These are phyloP conservation scores for Phylloscopus collybita DNA, from an alignment of 2,797 vertebrate species.

Conservation along the genomic window DNA sequence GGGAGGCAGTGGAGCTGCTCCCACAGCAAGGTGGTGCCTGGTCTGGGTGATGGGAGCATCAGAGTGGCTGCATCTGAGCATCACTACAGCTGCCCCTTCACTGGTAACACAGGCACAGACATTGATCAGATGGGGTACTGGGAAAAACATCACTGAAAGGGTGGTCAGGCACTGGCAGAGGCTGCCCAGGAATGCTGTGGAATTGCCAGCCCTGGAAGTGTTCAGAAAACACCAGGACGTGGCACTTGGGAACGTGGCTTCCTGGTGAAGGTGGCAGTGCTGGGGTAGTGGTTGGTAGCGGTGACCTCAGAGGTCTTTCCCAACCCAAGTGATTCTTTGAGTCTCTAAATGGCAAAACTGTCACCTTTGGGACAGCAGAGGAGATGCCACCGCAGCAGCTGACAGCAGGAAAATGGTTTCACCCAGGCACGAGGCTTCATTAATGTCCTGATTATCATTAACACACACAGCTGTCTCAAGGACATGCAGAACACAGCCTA, in stretches of 20 bases:
- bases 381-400: not conserved
- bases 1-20: not conserved
- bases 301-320: not conserved
- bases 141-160: not conserved
- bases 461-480: accelerated
- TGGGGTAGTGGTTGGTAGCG: accelerated
- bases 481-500: not conserved
- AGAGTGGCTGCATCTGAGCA: not conserved
- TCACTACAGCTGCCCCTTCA: not conserved
- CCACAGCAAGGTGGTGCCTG: not conserved
- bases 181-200: not conserved
- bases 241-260: not conserved
- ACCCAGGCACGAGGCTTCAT: not conserved
- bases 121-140: accelerated
- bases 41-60: not conserved
- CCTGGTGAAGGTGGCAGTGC: not conserved
- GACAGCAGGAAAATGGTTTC: not conserved
- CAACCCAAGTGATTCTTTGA: not conserved
- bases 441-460: not conserved
- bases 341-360: not conserved
- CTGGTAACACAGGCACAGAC: not conserved
- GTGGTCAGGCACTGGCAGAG: not conserved
- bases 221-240: accelerated
- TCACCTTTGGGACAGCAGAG: not conserved
- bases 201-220: accelerated